Percentiles rank a stretch among this genome's conserved stretches.
phyloP scores from a whole-genome alignment of 1,140 invertebrate species.

The Paraescarpia echinospica region DNA sequence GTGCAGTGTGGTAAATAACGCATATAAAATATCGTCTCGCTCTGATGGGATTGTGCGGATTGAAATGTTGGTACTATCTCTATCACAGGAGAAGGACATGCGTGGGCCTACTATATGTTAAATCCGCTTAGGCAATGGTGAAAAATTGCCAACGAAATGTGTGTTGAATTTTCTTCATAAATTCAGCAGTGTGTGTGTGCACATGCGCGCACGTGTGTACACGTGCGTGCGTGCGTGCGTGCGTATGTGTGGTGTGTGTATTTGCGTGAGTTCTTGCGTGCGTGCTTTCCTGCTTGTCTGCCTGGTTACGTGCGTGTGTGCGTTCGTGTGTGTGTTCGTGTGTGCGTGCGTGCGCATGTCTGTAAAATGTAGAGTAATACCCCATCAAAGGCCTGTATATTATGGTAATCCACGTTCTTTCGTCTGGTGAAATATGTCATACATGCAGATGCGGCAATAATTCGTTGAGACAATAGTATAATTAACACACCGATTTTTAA shows the following conservation, averaged over 20 bases:
- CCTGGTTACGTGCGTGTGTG: not conserved
- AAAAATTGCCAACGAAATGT: too few relatives aligned
- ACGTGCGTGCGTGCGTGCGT: too few relatives aligned
- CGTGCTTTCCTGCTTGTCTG: not conserved
- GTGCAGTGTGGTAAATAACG: too few relatives aligned
- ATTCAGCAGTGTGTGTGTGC: too few relatives aligned
- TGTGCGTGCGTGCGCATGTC: not conserved
- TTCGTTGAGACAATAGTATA: not conserved
- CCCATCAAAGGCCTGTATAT: not conserved
- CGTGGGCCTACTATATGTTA: too few relatives aligned
- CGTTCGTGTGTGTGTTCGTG: not conserved
- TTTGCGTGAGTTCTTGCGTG: not conserved
- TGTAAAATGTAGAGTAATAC: not conserved
- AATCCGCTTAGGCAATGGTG: too few relatives aligned
- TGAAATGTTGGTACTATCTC: too few relatives aligned
- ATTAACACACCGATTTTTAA: slow-evolving; percentile 2
- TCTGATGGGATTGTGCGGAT: too few relatives aligned
- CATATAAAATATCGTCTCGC: too few relatives aligned
- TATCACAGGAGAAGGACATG: too few relatives aligned
- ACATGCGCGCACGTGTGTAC: too few relatives aligned
- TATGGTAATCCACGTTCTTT: not conserved
- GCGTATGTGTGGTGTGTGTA: slow-evolving; percentile 7
- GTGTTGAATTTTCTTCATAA: too few relatives aligned
- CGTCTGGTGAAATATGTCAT: not conserved
- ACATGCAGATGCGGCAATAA: not conserved